Conservation (phyloP, 2,113 vertebrate species). For the Cyanoliseus patagonus region DNA sequence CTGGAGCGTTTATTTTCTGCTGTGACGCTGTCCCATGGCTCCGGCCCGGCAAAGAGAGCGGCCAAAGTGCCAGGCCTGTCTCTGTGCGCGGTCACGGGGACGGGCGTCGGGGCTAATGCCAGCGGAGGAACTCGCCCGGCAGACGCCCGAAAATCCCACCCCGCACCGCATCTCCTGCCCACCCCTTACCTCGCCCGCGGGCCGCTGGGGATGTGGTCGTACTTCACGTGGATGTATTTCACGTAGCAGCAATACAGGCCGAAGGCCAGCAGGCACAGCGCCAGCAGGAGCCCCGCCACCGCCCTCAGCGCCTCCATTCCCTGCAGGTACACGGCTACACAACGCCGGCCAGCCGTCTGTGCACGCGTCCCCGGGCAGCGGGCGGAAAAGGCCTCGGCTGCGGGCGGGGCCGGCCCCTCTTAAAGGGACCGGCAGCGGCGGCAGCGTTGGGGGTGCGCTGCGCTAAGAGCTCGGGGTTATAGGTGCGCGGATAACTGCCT, state of each 20-base stretch:
- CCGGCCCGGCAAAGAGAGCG: background rate
- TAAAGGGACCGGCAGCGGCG: background rate
- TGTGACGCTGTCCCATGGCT: accelerated
- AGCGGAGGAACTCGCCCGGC: background rate
- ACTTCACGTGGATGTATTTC: slow-evolving; percentile 70
- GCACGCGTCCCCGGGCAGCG: no score
- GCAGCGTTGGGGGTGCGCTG: background rate
- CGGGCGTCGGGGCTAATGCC: background rate
- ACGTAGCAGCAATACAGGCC: slow-evolving; percentile 75
- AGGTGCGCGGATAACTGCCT: background rate
- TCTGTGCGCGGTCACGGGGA: background rate
- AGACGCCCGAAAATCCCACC: accelerated
- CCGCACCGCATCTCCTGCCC: accelerated
- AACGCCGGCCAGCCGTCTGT: background rate
- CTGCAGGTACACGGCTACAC: background rate
- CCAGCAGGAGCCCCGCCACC: background rate
- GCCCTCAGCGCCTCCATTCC: background rate
- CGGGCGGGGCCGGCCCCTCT: background rate
- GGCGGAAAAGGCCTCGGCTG: accelerated
- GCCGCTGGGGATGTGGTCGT: slow-evolving; percentile 80
- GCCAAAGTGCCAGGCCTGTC: background rate
- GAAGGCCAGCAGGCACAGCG: slow-evolving; percentile 36
- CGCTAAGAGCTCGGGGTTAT: accelerated
- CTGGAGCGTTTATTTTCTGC: accelerated
- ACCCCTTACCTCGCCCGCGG: slow-evolving; percentile 77